Evolutionary conservation across 2,113 vertebrate genomes (phyloP), one percentile per base, ranked within the genome.

Genomic region (Cyprinus carpio): DNA sequence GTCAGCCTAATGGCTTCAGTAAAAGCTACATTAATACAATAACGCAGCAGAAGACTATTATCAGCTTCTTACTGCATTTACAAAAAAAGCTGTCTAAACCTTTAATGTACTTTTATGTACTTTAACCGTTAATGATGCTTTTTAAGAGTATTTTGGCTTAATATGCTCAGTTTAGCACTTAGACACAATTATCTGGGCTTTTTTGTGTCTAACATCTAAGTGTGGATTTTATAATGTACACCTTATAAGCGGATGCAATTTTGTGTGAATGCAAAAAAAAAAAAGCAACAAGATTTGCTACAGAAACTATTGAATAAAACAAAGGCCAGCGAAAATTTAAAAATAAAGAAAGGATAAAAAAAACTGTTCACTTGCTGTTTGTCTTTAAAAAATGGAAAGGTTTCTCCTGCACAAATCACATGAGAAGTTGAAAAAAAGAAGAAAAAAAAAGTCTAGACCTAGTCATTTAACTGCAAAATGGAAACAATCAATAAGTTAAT

Each of bases 1-100:
- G 82, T 83, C 72, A 87, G 81, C 62, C 78, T 85, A 69, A 88
- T 78, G 74, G 65, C 40, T 78, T 27, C 9, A 34, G 78, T 69
- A 60, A 82, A 81, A 67, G 67, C 20, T 76, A 29, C 49, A 72
- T 84, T 74, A 83, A 88, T 82, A 82, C 54, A 51, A 82, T 74
- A 18, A 72, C 25, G 31, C 84, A 69, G 40, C 51, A 85, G 58
- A 46, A 82, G 74, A 4, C 25, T 82, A 51, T 84, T 81, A 76
- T 76, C 46, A 46, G 69, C 56, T 75, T 46, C 64, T 69, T 84
- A 12, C 56, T 75, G 37, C 71, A 71, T 78, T 71, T 49, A 23
- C 27, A 71, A 34, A 43, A 69, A 31, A 82, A 29, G 0, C 25
- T 72, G 81, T 82, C 69, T 65, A 20, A 64, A 76, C 56, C 75